Evolutionary conservation across 1,140 invertebrate species (phyloP).

Genomic region (Chlorops oryzae): DNA sequence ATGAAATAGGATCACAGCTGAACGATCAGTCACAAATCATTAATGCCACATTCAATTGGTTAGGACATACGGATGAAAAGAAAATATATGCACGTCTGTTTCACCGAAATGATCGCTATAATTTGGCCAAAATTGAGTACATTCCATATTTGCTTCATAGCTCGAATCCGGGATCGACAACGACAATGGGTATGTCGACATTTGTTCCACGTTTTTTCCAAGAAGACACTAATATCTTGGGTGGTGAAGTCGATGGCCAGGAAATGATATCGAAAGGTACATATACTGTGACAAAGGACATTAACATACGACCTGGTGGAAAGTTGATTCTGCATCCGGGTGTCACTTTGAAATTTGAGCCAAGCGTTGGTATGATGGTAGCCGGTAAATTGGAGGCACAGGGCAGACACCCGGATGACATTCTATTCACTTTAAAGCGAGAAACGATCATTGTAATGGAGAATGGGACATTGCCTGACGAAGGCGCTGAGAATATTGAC

Average conservation of each 20-base stretch:
- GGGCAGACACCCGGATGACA: conserved; percentile 69
- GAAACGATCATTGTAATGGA: conserved; percentile 58
- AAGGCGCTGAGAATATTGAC: conserved; percentile 49
- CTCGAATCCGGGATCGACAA: conserved; percentile 75
- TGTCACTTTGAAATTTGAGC: conserved; percentile 78
- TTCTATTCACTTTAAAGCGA: conserved; percentile 70
- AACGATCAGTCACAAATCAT: conserved; percentile 90
- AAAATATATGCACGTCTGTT: conserved; percentile 77
- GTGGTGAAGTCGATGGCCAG: conserved; percentile 82
- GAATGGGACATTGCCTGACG: conserved; percentile 52
- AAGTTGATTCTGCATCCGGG: conserved; percentile 80
- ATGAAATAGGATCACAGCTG: conserved; percentile 92
- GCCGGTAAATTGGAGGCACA: conserved; percentile 82
- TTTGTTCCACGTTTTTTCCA: conserved; percentile 71
- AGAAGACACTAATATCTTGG: conserved; percentile 63
- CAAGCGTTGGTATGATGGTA: conserved; percentile 94
- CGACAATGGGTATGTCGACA: conserved; percentile 54
- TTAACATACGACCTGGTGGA: conserved; percentile 82
- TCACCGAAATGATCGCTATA: conserved; percentile 85
- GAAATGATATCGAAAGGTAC: conserved; percentile 71
- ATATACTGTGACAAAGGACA: conserved; percentile 82
- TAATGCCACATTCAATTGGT: conserved; percentile 91
- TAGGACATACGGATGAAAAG: conserved; percentile 72
- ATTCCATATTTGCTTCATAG: conserved; percentile 79
- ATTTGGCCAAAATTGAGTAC: conserved; percentile 80